phyloP scores from a whole-genome alignment of 2,113 vertebrate genomes.

The Podocnemis expansa region DNA sequence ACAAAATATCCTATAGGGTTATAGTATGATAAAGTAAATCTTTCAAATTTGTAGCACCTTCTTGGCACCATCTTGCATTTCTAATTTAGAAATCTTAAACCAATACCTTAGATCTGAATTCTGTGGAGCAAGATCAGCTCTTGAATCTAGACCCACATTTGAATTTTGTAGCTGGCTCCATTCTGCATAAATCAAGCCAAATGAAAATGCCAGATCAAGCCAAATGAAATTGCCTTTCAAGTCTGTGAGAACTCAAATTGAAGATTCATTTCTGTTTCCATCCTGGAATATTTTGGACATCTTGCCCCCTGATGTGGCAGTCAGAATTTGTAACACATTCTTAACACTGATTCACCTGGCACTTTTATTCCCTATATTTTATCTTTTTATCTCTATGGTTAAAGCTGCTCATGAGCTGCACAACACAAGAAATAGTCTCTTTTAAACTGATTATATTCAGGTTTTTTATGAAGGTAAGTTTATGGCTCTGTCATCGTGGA shows the following conservation, averaged over 20 bases:
- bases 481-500: not conserved
- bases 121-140: rapidly evolving
- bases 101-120: not conserved
- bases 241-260: not conserved
- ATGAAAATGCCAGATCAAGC: not conserved
- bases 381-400: not conserved
- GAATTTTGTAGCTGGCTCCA: not conserved
- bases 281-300: not conserved
- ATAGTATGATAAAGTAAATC: not conserved
- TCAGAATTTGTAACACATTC: not conserved
- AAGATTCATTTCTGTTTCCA: not conserved
- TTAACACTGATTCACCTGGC: not conserved
- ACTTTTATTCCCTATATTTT: not conserved
- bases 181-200: not conserved
- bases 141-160: not conserved
- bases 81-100: not conserved
- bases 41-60: not conserved
- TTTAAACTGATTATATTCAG: not conserved
- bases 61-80: rapidly evolving
- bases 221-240: not conserved
- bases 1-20: not conserved
- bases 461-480: not conserved
- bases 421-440: not conserved
- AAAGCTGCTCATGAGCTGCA: not conserved
- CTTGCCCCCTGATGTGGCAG: not conserved